Percentiles rank a stretch among this genome's conserved stretches.
These are phyloP conservation scores for Leucophora obtusa DNA, from an alignment of 2,888 invertebrate genomes.

Conservation along the genomic window DNA sequence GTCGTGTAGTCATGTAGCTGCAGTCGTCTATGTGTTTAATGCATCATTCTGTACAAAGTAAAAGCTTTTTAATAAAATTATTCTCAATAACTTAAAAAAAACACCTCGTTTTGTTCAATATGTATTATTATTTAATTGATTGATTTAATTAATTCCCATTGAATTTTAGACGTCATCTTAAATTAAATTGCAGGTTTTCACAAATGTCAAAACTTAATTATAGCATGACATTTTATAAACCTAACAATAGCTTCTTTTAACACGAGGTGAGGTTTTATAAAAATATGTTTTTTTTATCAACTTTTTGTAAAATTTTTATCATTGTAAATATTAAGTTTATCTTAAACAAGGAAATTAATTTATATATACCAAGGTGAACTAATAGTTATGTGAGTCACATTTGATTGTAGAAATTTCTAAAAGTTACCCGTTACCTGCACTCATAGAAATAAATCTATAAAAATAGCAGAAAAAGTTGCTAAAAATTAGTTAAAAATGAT, in stretches of 20 bases:
- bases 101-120: too few relatives aligned
- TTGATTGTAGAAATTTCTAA: neutral
- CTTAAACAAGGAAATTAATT: neutral
- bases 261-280: neutral
- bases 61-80: neutral
- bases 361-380: neutral
- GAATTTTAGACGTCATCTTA: neutral
- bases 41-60: neutral
- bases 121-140: neutral
- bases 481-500: too few relatives aligned
- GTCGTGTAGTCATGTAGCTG: too few relatives aligned
- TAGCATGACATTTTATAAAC: conserved; percentile 9
- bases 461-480: too few relatives aligned
- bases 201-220: neutral
- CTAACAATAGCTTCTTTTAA: neutral
- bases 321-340: neutral
- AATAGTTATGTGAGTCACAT: neutral
- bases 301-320: neutral
- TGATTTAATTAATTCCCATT: neutral
- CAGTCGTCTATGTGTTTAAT: too few relatives aligned
- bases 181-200: neutral
- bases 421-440: too few relatives aligned
- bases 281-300: neutral
- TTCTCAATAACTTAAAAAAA: neutral
- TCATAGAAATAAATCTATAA: too few relatives aligned